Percentiles rank a stretch among this genome's conserved stretches.
phyloP scores from a whole-genome alignment of 1,140 invertebrate genomes.

The Caerostris darwini region DNA sequence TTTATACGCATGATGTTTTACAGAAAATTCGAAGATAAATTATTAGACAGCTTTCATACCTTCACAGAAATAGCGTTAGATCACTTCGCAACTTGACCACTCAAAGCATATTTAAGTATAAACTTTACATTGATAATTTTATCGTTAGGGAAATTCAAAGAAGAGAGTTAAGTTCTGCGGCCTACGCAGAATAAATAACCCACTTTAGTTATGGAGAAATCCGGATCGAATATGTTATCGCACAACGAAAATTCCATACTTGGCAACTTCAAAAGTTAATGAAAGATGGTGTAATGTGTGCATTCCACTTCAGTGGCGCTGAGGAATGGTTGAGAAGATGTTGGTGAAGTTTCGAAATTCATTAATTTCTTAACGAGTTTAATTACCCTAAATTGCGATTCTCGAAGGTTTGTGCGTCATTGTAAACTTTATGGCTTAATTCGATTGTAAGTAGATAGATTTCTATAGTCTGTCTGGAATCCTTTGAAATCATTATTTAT shows the following conservation, averaged over 20 bases:
- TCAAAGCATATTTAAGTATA: no score
- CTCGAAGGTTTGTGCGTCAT: background rate
- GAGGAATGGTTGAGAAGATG: background rate
- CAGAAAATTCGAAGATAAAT: no score
- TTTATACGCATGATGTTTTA: no score
- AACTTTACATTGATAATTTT: no score
- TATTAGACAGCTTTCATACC: no score
- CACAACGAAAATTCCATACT: background rate
- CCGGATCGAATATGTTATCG: no score
- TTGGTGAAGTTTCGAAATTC: background rate
- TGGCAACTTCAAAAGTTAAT: background rate
- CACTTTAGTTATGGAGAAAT: no score
- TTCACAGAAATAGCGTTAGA: no score
- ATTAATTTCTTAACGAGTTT: slow-evolving; percentile 27
- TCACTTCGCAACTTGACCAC: no score
- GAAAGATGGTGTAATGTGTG: background rate
- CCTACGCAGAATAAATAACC: no score
- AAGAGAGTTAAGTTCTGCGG: no score
- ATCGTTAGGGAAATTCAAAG: no score
- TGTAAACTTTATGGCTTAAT: background rate
- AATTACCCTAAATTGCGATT: background rate
- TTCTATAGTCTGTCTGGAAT: background rate
- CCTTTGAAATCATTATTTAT: background rate
- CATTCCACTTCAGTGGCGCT: slow-evolving; percentile 4
- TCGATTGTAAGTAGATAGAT: background rate